Conservation (phyloP, 2,113 vertebrate species). For the Dipodomys spectabilis region DNA sequence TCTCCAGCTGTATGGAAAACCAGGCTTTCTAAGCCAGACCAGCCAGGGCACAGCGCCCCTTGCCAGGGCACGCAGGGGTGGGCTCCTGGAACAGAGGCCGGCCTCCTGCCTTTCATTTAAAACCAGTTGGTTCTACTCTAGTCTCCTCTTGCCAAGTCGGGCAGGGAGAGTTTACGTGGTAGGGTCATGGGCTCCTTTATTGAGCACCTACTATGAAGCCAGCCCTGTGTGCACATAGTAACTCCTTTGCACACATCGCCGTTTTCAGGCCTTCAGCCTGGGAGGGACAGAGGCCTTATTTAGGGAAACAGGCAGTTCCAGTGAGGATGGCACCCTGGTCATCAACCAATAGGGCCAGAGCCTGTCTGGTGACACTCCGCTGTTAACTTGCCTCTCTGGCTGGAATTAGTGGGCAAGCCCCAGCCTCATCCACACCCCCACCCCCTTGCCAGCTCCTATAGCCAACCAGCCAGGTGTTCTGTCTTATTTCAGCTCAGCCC, state of each 20-base stretch:
- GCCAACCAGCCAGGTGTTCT: not conserved
- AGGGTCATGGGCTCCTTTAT: not conserved
- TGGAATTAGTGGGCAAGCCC: fast-evolving
- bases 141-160: not conserved
- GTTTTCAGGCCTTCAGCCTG: not conserved
- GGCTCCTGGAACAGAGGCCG: constrained; percentile 1
- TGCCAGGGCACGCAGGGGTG: not conserved
- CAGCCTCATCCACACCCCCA: not conserved
- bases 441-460: not conserved
- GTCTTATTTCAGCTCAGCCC: not conserved
- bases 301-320: not conserved
- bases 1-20: constrained; percentile 61
- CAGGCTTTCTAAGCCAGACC: constrained; percentile 20
- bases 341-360: not conserved
- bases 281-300: not conserved
- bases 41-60: not conserved
- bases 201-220: not conserved
- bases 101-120: constrained; percentile 67
- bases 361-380: not conserved
- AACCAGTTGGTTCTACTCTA: not conserved
- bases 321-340: not conserved
- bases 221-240: not conserved
- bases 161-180: not conserved
- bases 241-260: not conserved
- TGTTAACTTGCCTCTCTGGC: not conserved